phyloP scores from a whole-genome alignment of 2,797 vertebrate species.

The Coregonus suidteri region DNA sequence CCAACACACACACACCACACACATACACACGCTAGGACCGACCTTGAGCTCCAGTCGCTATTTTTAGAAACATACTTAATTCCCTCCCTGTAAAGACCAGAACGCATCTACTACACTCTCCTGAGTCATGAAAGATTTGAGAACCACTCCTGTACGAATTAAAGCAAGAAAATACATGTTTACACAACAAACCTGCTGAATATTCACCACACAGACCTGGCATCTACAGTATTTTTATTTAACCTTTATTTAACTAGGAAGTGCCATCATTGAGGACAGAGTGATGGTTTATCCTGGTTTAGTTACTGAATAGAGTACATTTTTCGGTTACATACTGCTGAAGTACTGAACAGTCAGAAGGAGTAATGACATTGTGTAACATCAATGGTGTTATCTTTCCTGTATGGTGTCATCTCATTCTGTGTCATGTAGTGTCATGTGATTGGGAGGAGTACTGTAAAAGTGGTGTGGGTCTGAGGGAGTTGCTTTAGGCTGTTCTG shows the following conservation, averaged over 20 bases:
- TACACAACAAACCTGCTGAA: slow-evolving; percentile 43
- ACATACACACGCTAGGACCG: slow-evolving; percentile 45
- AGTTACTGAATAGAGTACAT: neutral
- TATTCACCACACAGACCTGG: slow-evolving; percentile 20
- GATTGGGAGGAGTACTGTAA: slow-evolving; percentile 34
- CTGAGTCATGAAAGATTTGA: slow-evolving; percentile 67
- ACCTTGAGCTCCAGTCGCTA: slow-evolving; percentile 48
- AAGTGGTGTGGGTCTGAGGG: neutral
- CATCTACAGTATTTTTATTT: slow-evolving; percentile 52
- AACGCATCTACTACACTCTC: slow-evolving; percentile 40
- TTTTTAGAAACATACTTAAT: slow-evolving; percentile 56
- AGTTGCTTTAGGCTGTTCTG: slow-evolving; percentile 37
- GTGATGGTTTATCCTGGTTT: neutral
- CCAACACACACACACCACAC: neutral
- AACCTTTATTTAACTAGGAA: too few species aligned
- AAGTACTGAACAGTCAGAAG: neutral
- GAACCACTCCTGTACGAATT: slow-evolving; percentile 47
- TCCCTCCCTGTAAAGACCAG: slow-evolving; percentile 42
- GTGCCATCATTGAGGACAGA: too few species aligned
- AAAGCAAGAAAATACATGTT: slow-evolving; percentile 53
- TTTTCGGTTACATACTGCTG: neutral
- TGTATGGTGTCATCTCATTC: too few species aligned
- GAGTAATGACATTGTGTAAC: too few species aligned
- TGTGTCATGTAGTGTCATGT: neutral
- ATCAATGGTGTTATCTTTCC: too few species aligned